Percentiles rank a stretch among this genome's conserved stretches.
Conservation (phyloP, 2,797 vertebrate genomes). For the Manis crassicaudata region DNA sequence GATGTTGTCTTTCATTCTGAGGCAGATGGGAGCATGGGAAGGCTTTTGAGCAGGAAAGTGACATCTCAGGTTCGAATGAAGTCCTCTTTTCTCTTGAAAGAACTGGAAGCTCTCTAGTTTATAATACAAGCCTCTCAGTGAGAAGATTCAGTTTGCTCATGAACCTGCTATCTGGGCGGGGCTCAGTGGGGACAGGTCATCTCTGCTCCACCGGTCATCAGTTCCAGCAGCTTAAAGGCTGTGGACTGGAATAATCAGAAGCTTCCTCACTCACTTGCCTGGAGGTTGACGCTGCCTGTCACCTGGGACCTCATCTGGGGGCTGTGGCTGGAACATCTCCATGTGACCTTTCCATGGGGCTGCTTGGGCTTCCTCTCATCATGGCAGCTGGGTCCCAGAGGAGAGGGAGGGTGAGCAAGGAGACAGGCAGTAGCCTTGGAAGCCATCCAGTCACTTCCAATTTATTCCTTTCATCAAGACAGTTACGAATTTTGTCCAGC, state of each 20-base stretch:
- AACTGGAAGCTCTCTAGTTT: neutral
- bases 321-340: neutral
- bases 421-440: neutral
- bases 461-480: neutral
- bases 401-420: neutral
- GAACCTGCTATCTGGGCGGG: neutral
- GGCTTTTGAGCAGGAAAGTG: neutral
- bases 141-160: neutral
- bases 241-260: neutral
- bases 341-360: neutral
- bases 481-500: neutral
- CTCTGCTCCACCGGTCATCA: neutral
- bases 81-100: neutral
- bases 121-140: neutral
- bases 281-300: neutral
- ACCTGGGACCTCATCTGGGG: neutral
- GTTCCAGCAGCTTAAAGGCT: neutral
- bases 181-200: neutral
- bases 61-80: neutral
- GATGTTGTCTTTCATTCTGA: neutral
- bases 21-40: neutral
- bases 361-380: slow-evolving; percentile 5
- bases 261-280: neutral
- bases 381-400: neutral
- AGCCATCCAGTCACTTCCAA: neutral